Evolutionary conservation across 2,888 invertebrate genomes (phyloP).

Genomic region (Cephonodes hylas): DNA sequence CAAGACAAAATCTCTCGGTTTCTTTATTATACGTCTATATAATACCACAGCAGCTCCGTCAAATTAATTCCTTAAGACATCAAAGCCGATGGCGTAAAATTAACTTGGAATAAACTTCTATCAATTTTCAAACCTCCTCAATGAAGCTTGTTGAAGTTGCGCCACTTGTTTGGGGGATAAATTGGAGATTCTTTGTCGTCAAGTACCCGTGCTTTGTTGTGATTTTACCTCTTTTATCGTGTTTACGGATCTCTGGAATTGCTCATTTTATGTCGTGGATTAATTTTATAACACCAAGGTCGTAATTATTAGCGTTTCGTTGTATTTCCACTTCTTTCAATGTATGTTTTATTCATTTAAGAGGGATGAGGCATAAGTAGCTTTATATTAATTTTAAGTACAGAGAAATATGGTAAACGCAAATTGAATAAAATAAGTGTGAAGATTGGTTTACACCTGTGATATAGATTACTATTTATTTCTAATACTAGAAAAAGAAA

Average conservation of each 20-base stretch:
- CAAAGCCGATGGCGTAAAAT: slow-evolving; percentile 34
- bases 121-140: slow-evolving; percentile 29
- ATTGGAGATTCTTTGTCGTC: slow-evolving; percentile 33
- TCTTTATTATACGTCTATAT: background rate
- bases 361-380: too few relatives aligned
- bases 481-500: too few relatives aligned
- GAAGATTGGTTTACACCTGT: too few relatives aligned
- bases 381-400: too few relatives aligned
- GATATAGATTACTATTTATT: too few relatives aligned
- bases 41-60: slow-evolving; percentile 17
- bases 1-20: background rate
- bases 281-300: background rate
- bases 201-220: slow-evolving; percentile 18
- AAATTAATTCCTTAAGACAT: slow-evolving; percentile 29
- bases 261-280: background rate
- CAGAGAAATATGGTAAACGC: too few relatives aligned
- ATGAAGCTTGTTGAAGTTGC: slow-evolving; percentile 30
- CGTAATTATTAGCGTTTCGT: background rate
- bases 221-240: background rate
- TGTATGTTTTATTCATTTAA: too few relatives aligned
- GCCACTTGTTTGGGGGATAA: slow-evolving; percentile 27
- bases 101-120: slow-evolving; percentile 29
- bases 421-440: too few relatives aligned
- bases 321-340: background rate
- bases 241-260: background rate